Base-by-base conservation (phyloP, 2,888 invertebrate genomes). In the Slavum lentiscoides region DNA sequence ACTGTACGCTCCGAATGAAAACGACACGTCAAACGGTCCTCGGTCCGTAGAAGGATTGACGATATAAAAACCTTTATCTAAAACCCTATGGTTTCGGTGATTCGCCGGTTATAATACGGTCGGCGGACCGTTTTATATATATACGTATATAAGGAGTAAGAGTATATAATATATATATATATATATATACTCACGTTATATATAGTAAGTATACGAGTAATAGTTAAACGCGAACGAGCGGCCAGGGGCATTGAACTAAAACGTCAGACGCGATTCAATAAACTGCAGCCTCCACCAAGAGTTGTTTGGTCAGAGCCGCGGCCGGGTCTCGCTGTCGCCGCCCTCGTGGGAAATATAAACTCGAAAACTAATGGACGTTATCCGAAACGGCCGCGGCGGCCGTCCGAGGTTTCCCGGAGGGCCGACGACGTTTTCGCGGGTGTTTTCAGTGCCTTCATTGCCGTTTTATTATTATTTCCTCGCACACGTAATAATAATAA, bases 331-430 rank as follows among this genome's bases (percentile, higher is more conserved):
- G 55, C 9, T 43, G 77, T 70, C 53, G 62, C 23, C 77, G 69
- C 62, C 72, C 80, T 72, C 80, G 64, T 64, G 80, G 80, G 80
- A 80, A 80, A 80, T 80, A 80, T 72, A 80, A 80, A 72, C 80
- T 80, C 62, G 72, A 19, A 58, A 80, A 80, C 80, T 80, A 80
- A 80, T 80, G 70, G 64, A 80, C 80, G 70, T 80, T 72, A 80
- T 64, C 70, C 70, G 70, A 70, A 64, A 64, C 70, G n/a, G n/a
- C n/a, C n/a, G n/a, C n/a, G n/a, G 30, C 30, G 30, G 4, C 64
- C 64, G 39, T 39, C 55, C 55, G 55, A 64, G 64, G 64, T 77
- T 70, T 62, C 69, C 69, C 61, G 69, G 77, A 39, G 67, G 67
- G 43, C 39, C 19, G 9, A 7, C 23, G 43, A 13, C 66, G n/a